Base-by-base conservation (phyloP, 2,113 vertebrate species). In the Anser cygnoides region DNA sequence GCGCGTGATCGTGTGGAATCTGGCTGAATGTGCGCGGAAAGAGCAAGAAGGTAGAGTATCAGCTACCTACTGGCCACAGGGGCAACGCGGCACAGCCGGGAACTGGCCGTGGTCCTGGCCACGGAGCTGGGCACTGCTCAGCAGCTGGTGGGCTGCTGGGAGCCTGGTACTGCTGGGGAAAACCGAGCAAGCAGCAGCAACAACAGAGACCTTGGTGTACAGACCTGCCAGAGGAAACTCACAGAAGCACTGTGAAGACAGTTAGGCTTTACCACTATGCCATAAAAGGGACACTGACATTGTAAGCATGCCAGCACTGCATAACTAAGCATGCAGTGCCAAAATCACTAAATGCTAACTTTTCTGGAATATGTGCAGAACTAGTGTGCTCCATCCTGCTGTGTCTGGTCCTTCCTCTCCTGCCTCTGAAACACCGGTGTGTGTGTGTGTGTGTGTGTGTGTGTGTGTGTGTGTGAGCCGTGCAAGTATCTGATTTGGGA, bases 1-100 rank as follows among this genome's bases (percentile, higher is more conserved):
- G 54, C 93, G 78, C 44, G 87, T 99, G 26, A 98, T 99, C 21
- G 78, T 98, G 46, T 99, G 99, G 99, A 96, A 98, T 87, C 89
- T 99, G 83, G 97, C 98, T 7, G 85, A 95, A 26, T 99, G 99
- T 79, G 93, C 85, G 31, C 93, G 80, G 87, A 97, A 95, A 77
- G 87, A 77, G 22, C 89, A 94, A 67, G 87, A 98, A 94, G 99
- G 99, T 99, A 93, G 93, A 21, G 37, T 37, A 29, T 49, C 20
- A 49, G 46, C 46, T 49, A 49, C 46, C 46, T 22, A 49, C 20
- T 10, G 10, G 5, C 46, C 19, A 49, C 46, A 49, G 46, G 46
- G 46, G 20, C 46, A 49, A 10, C 20, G 46, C 46, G 10, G 61
- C 28, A 3, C 28, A 25, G 41, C 9, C 18, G 12, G 84, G 92